phyloP scores from a whole-genome alignment of 2,888 invertebrate species.

The Gasteruption jaculator region DNA sequence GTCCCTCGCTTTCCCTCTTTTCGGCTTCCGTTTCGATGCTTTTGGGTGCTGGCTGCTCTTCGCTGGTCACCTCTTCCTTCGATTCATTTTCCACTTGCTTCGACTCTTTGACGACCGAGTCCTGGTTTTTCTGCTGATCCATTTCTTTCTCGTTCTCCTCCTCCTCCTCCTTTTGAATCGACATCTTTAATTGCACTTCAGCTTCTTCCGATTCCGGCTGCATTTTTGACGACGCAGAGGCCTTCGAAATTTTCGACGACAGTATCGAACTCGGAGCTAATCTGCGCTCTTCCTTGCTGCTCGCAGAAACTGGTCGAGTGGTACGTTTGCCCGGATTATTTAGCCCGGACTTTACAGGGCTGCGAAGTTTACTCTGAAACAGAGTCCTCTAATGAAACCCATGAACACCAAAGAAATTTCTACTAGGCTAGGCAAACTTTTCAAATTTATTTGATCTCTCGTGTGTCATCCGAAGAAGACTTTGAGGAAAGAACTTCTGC shows the following conservation, averaged over 20 bases:
- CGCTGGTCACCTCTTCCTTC: no score
- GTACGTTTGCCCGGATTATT: conserved; percentile 20
- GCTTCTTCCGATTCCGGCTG: conserved; percentile 29
- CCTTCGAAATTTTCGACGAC: conserved; percentile 16
- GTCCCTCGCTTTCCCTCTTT: conserved; percentile 2
- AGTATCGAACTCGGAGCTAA: no score
- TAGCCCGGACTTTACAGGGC: conserved; percentile 22
- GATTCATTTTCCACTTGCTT: conserved; percentile 19
- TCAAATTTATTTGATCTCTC: no score
- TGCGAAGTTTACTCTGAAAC: conserved; percentile 34
- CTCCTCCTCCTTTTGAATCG: conserved; percentile 24
- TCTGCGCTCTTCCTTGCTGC: no score
- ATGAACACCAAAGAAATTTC: not conserved
- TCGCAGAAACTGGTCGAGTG: no score
- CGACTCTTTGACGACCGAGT: conserved; percentile 15
- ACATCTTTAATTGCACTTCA: conserved; percentile 22
- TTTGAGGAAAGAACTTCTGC: no score
- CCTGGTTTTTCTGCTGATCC: conserved; percentile 12
- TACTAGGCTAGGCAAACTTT: no score
- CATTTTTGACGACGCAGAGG: conserved; percentile 19
- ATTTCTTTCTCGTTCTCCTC: conserved; percentile 16
- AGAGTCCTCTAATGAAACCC: no score
- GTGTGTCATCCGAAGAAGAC: no score
- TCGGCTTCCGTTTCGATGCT: no score
- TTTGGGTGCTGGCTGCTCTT: not conserved